Base-by-base conservation (phyloP, 2,888 invertebrate species). In the Pyrrhia umbra region DNA sequence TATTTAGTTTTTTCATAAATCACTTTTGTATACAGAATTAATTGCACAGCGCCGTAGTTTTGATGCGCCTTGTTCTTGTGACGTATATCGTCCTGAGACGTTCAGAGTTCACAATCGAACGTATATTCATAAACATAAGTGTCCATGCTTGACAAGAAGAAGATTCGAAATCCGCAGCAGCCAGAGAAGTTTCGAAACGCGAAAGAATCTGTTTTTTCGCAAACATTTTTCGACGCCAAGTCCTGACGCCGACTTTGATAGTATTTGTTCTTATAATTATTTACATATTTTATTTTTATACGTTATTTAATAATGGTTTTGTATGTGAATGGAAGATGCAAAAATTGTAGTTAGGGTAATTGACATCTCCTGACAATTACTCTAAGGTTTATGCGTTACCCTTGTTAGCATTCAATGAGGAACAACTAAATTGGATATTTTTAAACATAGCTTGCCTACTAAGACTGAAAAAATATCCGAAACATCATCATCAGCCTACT, bases 1-100 rank as follows among this genome's bases (percentile, higher is more conserved):
- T 8, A 37, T 37, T 15, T 37, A n/a, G 6, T 47, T 42, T 61
- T 55, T 58, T 78, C 51, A 75, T 58, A 52, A 55, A 61, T n/a
- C 0, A 16, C 8, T 49, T 77, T 75, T 77, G 63, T 61, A 64
- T 64, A 18, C 68, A 75, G 75, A 75, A 18, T 30, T 51, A 8
- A 15, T 58, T 1, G 15, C 47, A 15, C 43, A 27, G 37, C 78
- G 57, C 13, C 77, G 77, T 34, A 77, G 57, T 51, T 10, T 40
- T 6, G 13, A 58, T 9, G 63, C 63, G 10, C 46, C 34, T 0
- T 75, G 75, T n/a, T 68, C 23, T 47, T 77, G 75, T 21, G 55
- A 51, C 13, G 37, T 6, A 20, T 77, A 30, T 34, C 75, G 55
- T 15, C 68, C 75, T 5, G 54, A 68, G 18, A 34, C 27, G 0